Base-by-base conservation (phyloP, 2,888 invertebrate species). In the Drosophila kokeensis region DNA sequence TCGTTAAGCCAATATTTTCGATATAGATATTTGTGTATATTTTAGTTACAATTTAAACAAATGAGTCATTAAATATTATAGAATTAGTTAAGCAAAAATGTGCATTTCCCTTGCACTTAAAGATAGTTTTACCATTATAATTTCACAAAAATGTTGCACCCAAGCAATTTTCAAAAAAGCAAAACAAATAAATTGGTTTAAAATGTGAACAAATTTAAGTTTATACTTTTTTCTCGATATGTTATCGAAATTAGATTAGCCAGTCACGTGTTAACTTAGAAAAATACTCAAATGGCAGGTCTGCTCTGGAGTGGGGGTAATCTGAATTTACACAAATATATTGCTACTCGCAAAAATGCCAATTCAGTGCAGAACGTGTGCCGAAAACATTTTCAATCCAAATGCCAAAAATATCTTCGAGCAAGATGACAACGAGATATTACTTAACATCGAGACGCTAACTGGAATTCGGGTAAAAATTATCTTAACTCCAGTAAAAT, bases 301-400 rank as follows among this genome's bases (percentile, higher is more conserved):
- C 81, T 77, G 81, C 42, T 11, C 32, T 32, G 32, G 10, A 32
- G 32, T 32, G 32, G 32, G 10, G 32, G 11, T 69, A 29, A 27
- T 34, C n/a, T 21, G 2, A 32, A 45, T 64, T 55, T 48, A 10
- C 49, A n/a, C 2, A 30, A 18, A 61, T 45, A 55, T 24, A 36
- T 52, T 59, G n/a, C 21, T 53, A 27, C 18, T 13, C 21, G 34
- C 0, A 45, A 76, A 50, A 73, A 81, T 81, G 81, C 40, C 74
- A 0, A 21, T 45, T 36, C 62, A 53, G 29, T 82, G 86, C 55
- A 67, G 83, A 48, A 71, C 78, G 2, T 83, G 83, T 48, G 71
- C 53, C 3, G 54, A 52, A 53, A 42, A 15, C 13, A 69, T 84
- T 40, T 62, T 53, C 11, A 62, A 68, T 54, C 55, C 52, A 0